Conservation (phyloP, 1,140 invertebrate species). For the Nephila pilipes region DNA sequence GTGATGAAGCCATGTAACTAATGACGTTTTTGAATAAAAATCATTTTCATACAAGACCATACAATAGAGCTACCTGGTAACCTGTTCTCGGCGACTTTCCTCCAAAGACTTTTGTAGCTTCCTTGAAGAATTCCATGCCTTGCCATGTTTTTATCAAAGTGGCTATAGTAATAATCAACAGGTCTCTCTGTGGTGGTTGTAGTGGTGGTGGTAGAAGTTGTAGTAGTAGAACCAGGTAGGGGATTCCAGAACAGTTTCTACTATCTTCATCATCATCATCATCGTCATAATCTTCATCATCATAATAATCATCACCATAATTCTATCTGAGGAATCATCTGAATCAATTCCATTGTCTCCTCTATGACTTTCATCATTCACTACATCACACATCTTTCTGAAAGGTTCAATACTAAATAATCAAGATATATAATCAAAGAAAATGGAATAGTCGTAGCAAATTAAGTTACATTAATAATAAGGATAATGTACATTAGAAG, state of each 20-base stretch:
- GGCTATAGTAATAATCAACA: conserved; percentile 96
- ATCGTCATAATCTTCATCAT: conserved; percentile 84
- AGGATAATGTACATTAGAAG: no score
- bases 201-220: conserved; percentile 82
- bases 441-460: no score
- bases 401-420: neutral
- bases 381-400: conserved; percentile 80
- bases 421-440: no score
- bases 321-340: conserved; percentile 78
- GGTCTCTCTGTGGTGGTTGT: conserved; percentile 81
- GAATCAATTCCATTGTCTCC: conserved; percentile 66
- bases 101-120: conserved; percentile 94
- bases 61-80: conserved; percentile 85
- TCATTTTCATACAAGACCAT: neutral
- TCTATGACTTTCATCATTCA: conserved; percentile 77
- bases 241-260: conserved; percentile 56
- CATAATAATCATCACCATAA: conserved; percentile 79
- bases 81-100: conserved; percentile 95
- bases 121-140: conserved; percentile 95
- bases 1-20: no score
- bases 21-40: neutral
- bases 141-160: conserved; percentile 97
- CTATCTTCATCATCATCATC: conserved; percentile 86
- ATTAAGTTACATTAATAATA: no score
- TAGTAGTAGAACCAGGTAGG: conserved; percentile 81